A percentile compares a stretch with the other conserved stretches of the same genome.
Evolutionary conservation across 2,888 invertebrate species (phyloP).

Genomic region (Agonopterix heracliana): DNA sequence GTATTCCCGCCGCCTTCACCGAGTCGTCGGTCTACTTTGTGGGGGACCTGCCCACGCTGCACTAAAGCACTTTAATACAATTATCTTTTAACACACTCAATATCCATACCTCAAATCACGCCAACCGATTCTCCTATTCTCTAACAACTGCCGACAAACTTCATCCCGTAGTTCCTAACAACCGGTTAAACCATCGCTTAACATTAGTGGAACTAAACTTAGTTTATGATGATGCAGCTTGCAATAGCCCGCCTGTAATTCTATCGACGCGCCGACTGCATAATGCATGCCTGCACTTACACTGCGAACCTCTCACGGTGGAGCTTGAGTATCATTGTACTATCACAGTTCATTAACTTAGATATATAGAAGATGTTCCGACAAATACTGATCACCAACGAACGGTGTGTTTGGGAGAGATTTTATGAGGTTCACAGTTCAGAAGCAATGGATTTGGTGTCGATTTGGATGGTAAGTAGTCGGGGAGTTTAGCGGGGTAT

Average conservation of each 20-base stretch:
- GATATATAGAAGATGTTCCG: conserved; percentile 9
- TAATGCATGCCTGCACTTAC: conserved; percentile 62
- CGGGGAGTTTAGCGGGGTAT: background rate
- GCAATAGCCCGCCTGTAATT: conserved; percentile 13
- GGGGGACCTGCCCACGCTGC: too few relatives aligned
- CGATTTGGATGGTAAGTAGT: background rate
- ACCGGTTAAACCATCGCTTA: conserved; percentile 36
- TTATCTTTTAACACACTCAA: too few relatives aligned
- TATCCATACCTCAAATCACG: too few relatives aligned
- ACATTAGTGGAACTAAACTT: conserved; percentile 41
- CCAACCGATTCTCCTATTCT: too few relatives aligned
- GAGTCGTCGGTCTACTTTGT: too few relatives aligned
- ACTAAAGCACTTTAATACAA: too few relatives aligned
- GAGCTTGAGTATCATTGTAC: conserved; percentile 28
- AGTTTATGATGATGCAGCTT: conserved; percentile 45
- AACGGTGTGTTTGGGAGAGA: conserved; percentile 2
- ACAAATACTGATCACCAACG: conserved; percentile 15
- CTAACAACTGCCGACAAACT: conserved; percentile 10
- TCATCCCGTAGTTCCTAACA: conserved; percentile 22
- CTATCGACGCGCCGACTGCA: conserved; percentile 49
- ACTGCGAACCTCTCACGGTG: conserved; percentile 39
- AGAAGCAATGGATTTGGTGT: conserved; percentile 1
- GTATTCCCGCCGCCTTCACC: too few relatives aligned
- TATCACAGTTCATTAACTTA: conserved; percentile 27
- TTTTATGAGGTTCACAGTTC: background rate